These are phyloP conservation scores for Darevskia nairensis DNA, from an alignment of 2,797 vertebrate species.

Conservation along the genomic window DNA sequence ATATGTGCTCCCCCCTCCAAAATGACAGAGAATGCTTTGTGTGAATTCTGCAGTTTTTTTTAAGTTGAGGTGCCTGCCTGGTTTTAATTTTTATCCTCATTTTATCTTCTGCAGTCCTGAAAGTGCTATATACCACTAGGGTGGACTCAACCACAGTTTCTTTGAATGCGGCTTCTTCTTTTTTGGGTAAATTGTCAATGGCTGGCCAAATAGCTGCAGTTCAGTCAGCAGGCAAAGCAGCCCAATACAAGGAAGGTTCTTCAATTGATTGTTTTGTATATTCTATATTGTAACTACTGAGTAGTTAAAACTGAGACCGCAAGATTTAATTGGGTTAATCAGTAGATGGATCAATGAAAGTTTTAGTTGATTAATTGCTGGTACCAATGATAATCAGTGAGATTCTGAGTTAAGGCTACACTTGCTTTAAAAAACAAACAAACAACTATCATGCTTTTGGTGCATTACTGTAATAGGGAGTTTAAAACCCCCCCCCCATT, in stretches of 20 bases:
- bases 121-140: background rate
- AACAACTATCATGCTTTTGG: background rate
- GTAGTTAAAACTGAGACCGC: background rate
- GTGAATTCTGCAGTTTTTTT: background rate
- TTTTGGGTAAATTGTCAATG: background rate
- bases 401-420: background rate
- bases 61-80: background rate
- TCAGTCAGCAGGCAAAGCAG: background rate
- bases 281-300: background rate
- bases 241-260: background rate
- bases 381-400: background rate
- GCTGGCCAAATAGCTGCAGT: background rate
- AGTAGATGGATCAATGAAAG: slow-evolving; percentile 10
- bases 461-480: background rate
- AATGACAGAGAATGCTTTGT: background rate
- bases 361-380: slow-evolving; percentile 32
- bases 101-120: background rate
- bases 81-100: background rate
- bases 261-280: background rate
- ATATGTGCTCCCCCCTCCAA: background rate
- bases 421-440: background rate
- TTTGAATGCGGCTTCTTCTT: background rate
- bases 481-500: background rate
- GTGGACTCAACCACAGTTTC: background rate
- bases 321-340: slow-evolving; percentile 16